These are phyloP conservation scores for Atta cephalotes DNA, from an alignment of 1,140 invertebrate species.

Conservation along the genomic window DNA sequence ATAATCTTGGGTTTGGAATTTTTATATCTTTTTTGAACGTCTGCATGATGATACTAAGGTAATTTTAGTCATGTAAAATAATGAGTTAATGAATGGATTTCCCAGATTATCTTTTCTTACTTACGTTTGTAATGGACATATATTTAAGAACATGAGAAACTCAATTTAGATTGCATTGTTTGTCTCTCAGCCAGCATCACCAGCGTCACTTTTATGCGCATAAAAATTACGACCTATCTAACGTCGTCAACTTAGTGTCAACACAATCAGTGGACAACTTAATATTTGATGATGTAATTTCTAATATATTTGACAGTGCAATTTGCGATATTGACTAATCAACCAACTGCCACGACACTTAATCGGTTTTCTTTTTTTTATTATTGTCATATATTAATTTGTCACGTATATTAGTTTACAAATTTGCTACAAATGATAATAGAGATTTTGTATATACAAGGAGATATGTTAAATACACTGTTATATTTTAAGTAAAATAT, in stretches of 20 bases:
- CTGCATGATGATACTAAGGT: background rate
- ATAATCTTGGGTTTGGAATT: conserved; percentile 2
- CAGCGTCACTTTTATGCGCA: conserved; percentile 31
- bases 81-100: conserved; percentile 27
- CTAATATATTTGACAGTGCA: conserved; percentile 49
- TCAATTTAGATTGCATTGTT: conserved; percentile 37
- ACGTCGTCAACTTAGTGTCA: conserved; percentile 35
- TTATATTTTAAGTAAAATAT: background rate
- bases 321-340: conserved; percentile 42
- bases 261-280: conserved; percentile 46
- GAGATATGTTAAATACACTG: background rate
- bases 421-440: background rate
- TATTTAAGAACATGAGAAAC: conserved; percentile 24
- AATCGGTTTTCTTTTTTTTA: conserved; percentile 6
- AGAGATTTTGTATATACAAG: background rate
- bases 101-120: conserved; percentile 22
- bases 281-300: conserved; percentile 45
- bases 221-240: conserved; percentile 33
- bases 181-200: background rate
- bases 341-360: conserved; percentile 31
- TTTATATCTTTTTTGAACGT: background rate
- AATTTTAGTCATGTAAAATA: conserved; percentile 13
- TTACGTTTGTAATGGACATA: conserved; percentile 7
- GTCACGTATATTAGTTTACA: background rate
- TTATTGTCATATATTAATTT: conserved; percentile 27